These are phyloP conservation scores for Lamellibrachia luymesi DNA, from an alignment of 1,140 invertebrate genomes.

Conservation along the genomic window DNA sequence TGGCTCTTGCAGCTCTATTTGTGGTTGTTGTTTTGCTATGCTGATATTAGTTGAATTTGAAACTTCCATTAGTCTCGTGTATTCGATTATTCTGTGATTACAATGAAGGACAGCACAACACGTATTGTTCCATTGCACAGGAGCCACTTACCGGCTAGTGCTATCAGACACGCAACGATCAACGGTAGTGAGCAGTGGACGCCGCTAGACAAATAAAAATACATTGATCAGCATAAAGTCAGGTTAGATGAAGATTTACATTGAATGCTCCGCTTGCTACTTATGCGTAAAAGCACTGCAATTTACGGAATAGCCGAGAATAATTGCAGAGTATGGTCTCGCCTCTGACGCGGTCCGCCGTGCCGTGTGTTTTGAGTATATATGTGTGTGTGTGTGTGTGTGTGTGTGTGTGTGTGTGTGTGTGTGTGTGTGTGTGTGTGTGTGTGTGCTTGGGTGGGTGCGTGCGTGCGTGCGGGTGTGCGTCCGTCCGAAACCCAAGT, in stretches of 20 bases:
- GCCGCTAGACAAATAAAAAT: not conserved
- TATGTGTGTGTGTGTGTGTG: too few species aligned
- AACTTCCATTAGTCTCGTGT: not conserved
- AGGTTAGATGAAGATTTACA: not conserved
- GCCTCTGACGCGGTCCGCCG: not conserved
- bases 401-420: too few species aligned
- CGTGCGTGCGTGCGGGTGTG: too few species aligned
- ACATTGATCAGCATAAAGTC: not conserved
- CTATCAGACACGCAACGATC: not conserved
- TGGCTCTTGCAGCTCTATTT: too few species aligned
- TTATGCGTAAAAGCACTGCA: not conserved
- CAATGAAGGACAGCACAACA: not conserved
- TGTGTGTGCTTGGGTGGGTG: too few species aligned
- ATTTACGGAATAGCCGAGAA: not conserved
- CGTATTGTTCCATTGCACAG: not conserved
- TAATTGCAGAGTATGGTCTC: not conserved
- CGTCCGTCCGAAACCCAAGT: too few species aligned
- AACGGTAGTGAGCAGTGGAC: not conserved
- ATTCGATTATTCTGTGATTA: not conserved
- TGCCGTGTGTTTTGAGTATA: too few species aligned
- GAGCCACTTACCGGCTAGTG: not conserved
- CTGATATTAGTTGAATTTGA: not conserved
- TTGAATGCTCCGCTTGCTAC: not conserved
- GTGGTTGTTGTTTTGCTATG: not conserved
- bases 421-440: too few species aligned